Base-by-base conservation (phyloP, 2,797 vertebrate species). In the Chloroceryle amazona region DNA sequence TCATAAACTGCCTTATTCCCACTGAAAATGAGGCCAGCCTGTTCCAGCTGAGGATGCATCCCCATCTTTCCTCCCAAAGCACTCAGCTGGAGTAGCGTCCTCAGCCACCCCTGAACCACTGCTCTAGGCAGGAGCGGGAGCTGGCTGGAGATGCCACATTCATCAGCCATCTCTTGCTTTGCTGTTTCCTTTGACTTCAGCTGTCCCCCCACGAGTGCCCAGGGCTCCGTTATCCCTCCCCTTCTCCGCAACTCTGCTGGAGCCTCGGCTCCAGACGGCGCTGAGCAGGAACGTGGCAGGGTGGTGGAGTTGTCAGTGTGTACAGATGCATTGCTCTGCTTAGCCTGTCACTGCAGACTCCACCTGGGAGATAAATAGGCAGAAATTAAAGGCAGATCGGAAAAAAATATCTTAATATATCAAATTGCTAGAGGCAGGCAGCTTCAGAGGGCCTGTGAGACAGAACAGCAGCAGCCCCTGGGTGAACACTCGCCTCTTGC, bases 291-390 rank as follows among this genome's bases (percentile, higher is more conserved):
- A 41, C 0, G 2, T 25, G 78, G 18, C 83, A 39, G 46, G 5
- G 26, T 13, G 26, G 37, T 10, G 31, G 54, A 25, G 58, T 10
- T 72, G 70, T 66, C 31, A 22, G 39, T 44, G 58, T 11, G 82
- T 79, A 49, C 79, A 81, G 86, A 81, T 6, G n/a, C 37, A 31
- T 6, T 6, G 35, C 79, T 83, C 70, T 44, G 68, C 63, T 67
- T 20, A 58, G 72, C 89, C 41, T 81, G 93, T 97, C 93, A 82
- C 63, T 26, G 41, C 21, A 87, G 80, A 61, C 78, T 96, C 91
- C 68, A 95, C 92, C 89, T 95, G 86, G 92, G 90, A 97, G 95
- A 97, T 46, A 90, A 97, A 89, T 7, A 84, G 78, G 86, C 60
- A 97, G 93, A 91, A 96, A 97, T 92, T 90, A 71, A 91, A 86